Evolutionary conservation across 2,797 vertebrate species (phyloP).

Genomic region (Picus viridis): DNA sequence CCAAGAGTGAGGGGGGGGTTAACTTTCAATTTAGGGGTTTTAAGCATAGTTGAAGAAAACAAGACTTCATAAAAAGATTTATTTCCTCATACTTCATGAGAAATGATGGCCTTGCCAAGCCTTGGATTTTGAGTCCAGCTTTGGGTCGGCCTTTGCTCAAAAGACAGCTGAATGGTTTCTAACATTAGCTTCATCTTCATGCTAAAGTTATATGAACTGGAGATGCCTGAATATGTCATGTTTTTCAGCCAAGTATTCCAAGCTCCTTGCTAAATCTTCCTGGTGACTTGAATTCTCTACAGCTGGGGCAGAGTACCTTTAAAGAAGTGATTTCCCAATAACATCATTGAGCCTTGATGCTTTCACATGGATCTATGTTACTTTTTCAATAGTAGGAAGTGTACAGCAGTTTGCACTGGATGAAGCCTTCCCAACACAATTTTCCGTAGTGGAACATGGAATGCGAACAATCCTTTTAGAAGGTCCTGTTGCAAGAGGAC

Average conservation of each 20-base stretch:
- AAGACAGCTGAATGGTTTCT: background rate
- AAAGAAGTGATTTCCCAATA: background rate
- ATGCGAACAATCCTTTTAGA: no score
- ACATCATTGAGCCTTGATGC: background rate
- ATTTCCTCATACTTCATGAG: background rate
- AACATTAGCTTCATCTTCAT: background rate
- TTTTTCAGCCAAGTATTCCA: background rate
- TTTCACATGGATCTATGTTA: background rate
- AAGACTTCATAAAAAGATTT: constrained; percentile 34
- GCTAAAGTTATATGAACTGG: background rate
- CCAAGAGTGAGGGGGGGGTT: background rate
- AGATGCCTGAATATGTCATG: background rate
- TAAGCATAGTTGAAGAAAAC: background rate
- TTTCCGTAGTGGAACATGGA: background rate
- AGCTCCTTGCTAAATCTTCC: background rate
- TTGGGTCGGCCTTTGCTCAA: constrained; percentile 1
- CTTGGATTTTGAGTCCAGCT: background rate
- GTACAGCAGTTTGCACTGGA: background rate
- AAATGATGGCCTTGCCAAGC: background rate
- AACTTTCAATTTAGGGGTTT: background rate
- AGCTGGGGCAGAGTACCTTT: background rate
- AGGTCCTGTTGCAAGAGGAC: no score
- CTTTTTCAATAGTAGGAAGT: background rate
- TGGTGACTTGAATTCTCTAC: background rate
- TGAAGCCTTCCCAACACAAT: background rate